Conservation (phyloP, 2,797 vertebrate species). For the Poecilia gillii region DNA sequence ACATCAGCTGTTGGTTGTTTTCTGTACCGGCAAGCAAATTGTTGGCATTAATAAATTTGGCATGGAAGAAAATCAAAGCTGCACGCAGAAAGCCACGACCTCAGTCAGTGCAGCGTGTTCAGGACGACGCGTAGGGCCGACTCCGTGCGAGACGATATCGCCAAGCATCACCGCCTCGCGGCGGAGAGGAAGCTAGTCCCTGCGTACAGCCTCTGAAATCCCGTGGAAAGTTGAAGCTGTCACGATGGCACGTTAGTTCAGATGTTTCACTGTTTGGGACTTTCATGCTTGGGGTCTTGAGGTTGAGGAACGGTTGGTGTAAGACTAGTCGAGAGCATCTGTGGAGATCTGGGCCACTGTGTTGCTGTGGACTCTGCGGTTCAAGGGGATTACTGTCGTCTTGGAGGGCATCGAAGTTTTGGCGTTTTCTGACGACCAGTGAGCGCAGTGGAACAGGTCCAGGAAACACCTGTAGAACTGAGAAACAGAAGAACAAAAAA, state of each 20-base stretch:
- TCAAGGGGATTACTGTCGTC: slow-evolving; percentile 79
- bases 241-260: not conserved
- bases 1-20: not conserved
- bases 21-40: not conserved
- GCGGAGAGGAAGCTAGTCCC: not conserved
- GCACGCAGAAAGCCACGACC: not conserved
- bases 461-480: slow-evolving; percentile 90
- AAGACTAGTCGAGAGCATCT: slow-evolving; percentile 47
- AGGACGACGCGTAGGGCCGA: not conserved
- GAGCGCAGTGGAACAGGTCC: slow-evolving; percentile 79
- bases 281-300: slow-evolving; percentile 28
- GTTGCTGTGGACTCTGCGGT: slow-evolving; percentile 71
- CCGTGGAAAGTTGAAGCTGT: not conserved
- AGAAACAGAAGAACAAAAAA: slow-evolving; percentile 20
- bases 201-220: slow-evolving; percentile 2
- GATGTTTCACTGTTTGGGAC: not conserved
- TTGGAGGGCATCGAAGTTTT: slow-evolving; percentile 76
- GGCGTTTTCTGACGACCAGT: slow-evolving; percentile 58
- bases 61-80: not conserved
- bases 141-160: not conserved
- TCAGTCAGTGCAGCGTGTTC: not conserved
- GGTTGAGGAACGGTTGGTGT: slow-evolving; percentile 29
- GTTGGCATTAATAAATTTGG: not conserved
- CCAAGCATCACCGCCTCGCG: not conserved
- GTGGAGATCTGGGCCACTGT: slow-evolving; percentile 63